Percentiles rank a stretch among this genome's conserved stretches.
phyloP scores from a whole-genome alignment of 35 echinoderm and acorn worm species.

The Heliocidaris erythrogramma region DNA sequence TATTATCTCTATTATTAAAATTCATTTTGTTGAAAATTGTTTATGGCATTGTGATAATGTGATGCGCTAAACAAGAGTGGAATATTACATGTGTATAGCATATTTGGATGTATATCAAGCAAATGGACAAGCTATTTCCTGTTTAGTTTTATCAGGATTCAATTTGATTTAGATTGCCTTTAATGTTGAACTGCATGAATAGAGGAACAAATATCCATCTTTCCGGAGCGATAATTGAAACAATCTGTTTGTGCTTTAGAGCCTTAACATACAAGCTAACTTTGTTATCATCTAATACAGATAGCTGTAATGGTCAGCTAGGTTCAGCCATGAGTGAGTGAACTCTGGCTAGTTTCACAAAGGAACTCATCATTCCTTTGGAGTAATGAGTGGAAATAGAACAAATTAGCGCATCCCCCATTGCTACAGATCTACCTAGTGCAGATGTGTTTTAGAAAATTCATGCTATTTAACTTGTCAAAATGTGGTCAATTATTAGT shows the following conservation, averaged over 20 bases:
- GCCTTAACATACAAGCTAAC: neutral
- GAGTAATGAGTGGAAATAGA: conserved; percentile 7
- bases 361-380: neutral
- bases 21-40: too few species aligned
- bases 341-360: conserved; percentile 10
- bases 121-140: neutral
- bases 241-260: neutral
- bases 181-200: neutral
- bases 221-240: neutral
- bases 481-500: conserved; percentile 11
- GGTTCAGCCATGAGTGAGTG: neutral
- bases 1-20: too few species aligned
- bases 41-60: too few species aligned
- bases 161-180: neutral
- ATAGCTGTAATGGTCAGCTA: neutral
- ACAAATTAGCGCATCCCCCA: neutral
- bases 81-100: too few species aligned
- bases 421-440: neutral
- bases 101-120: too few species aligned
- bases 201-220: neutral
- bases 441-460: neutral
- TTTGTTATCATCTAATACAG: neutral
- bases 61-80: too few species aligned
- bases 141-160: neutral
- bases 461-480: conserved; percentile 10